Conservation (phyloP, 1,140 invertebrate genomes). For the Calycopis cecrops region DNA sequence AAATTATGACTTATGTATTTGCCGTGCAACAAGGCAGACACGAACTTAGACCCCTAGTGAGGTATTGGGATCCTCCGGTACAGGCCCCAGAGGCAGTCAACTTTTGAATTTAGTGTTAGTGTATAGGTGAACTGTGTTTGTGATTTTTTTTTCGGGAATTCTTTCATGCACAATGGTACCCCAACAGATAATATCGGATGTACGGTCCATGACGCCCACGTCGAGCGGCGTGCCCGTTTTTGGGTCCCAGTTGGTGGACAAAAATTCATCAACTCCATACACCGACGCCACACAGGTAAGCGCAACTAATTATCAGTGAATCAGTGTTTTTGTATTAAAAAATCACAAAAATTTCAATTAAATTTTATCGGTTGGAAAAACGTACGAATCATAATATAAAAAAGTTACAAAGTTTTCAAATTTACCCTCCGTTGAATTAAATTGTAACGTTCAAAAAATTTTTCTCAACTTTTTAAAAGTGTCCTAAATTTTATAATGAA, state of each 20-base stretch:
- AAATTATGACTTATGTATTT: slow-evolving; percentile 73
- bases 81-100: slow-evolving; percentile 33
- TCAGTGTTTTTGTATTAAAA: background rate
- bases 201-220: slow-evolving; percentile 63
- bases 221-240: slow-evolving; percentile 78
- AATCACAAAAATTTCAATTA: background rate
- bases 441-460: no score
- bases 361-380: background rate
- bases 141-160: slow-evolving; percentile 47
- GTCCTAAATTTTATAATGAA: background rate
- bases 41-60: slow-evolving; percentile 65
- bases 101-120: slow-evolving; percentile 27
- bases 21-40: slow-evolving; percentile 58
- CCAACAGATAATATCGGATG: slow-evolving; percentile 73
- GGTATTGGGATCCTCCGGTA: slow-evolving; percentile 62
- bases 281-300: slow-evolving; percentile 96
- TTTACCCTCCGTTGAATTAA: no score
- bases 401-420: background rate
- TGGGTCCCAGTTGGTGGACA: slow-evolving; percentile 90
- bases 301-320: slow-evolving; percentile 17
- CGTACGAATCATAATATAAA: background rate
- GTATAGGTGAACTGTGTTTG: slow-evolving; percentile 65
- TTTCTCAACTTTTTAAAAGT: no score
- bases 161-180: slow-evolving; percentile 69
- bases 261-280: slow-evolving; percentile 94